Conservation (phyloP, 1,140 invertebrate species). For the Drosophila sproati region DNA sequence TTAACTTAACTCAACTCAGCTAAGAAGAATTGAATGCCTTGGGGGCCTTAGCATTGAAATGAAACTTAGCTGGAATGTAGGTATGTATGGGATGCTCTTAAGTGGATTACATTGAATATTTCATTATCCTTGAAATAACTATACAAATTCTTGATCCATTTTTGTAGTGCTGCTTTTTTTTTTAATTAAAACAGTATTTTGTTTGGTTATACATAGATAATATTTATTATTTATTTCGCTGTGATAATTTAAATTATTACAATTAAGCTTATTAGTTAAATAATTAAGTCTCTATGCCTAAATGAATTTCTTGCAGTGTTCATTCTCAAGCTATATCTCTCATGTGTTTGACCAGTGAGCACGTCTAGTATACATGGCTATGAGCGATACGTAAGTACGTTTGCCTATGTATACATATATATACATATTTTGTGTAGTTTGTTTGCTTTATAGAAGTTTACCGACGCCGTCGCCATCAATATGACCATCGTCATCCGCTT, state of each 20-base stretch:
- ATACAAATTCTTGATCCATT: background rate
- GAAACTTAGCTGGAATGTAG: constrained; percentile 4
- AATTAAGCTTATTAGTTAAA: too few relatives aligned
- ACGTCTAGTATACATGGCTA: constrained; percentile 8
- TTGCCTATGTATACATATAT: constrained; percentile 4
- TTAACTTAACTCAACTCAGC: background rate
- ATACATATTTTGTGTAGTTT: constrained; percentile 32
- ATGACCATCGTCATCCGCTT: constrained; percentile 14
- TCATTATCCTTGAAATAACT: background rate
- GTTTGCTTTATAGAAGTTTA: constrained; percentile 53
- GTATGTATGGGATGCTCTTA: constrained; percentile 24
- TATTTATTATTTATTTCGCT: too few relatives aligned
- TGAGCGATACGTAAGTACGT: constrained; percentile 9
- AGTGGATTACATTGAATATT: background rate
- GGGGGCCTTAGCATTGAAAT: background rate
- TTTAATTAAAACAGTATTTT: background rate
- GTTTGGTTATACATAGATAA: too few relatives aligned
- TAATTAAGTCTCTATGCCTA: too few relatives aligned
- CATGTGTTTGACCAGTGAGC: background rate
- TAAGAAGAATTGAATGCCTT: background rate
- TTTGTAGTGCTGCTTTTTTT: background rate
- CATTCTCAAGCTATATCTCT: too few relatives aligned
- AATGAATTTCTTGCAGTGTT: too few relatives aligned
- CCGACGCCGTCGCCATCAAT: constrained; percentile 9
- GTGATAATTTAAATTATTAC: too few relatives aligned